Conservation (phyloP, 2,113 vertebrate species). For the Propithecus coquereli region DNA sequence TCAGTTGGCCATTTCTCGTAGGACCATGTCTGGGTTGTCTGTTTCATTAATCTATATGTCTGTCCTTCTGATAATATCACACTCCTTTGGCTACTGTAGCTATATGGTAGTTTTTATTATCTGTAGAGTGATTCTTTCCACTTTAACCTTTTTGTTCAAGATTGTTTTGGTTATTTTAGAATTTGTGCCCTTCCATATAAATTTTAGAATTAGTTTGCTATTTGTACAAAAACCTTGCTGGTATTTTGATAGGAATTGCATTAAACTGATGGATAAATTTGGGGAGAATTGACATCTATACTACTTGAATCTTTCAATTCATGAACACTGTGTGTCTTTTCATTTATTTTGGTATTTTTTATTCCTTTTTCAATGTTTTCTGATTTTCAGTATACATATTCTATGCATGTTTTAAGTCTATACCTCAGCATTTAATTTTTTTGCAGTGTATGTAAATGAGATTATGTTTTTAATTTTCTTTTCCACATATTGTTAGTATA, state of each 20-base stretch:
- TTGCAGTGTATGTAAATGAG: too few species aligned
- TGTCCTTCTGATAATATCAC: not conserved
- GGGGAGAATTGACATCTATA: not conserved
- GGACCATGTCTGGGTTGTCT: not conserved
- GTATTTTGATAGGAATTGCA: not conserved
- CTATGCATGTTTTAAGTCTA: not conserved
- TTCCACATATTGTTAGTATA: not conserved
- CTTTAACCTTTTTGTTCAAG: not conserved
- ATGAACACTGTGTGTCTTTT: not conserved
- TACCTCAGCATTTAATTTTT: too few species aligned
- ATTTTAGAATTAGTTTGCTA: not conserved
- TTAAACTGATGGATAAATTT: not conserved
- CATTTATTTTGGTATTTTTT: not conserved
- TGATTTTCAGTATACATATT: not conserved
- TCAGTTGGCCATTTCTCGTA: not conserved
- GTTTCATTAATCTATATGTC: not conserved
- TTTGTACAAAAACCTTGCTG: not conserved
- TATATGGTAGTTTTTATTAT: not conserved
- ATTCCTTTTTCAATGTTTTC: not conserved
- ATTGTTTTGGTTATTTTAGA: not conserved
- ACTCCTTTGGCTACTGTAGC: not conserved
- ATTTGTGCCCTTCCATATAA: not conserved
- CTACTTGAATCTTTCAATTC: not conserved
- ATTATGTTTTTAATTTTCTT: not conserved
- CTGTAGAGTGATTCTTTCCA: not conserved